phyloP scores from a whole-genome alignment of 2,888 invertebrate species.

The Apamea sordens region DNA sequence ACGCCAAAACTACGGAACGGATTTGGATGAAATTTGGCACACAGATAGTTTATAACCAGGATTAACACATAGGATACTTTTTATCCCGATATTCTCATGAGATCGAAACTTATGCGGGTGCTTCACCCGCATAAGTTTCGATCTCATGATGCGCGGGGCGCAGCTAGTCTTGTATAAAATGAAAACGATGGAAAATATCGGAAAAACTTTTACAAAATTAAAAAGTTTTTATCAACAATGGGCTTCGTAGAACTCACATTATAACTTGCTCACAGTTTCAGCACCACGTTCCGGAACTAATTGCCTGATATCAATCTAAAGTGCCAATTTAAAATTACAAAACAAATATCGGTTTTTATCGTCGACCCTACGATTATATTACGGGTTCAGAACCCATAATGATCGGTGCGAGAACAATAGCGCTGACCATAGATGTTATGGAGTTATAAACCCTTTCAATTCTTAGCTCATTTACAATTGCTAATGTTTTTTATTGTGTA shows the following conservation, averaged over 20 bases:
- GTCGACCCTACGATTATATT: conserved; percentile 44
- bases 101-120: no score
- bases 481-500: conserved; percentile 56
- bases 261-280: conserved; percentile 8
- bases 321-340: conserved; percentile 55
- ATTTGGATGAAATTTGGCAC: no score
- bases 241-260: neutral
- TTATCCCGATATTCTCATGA: no score
- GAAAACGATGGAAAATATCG: neutral
- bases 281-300: conserved; percentile 38
- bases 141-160: no score
- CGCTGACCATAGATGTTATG: conserved; percentile 48
- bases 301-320: conserved; percentile 54
- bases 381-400: conserved; percentile 56
- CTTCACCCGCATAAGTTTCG: no score
- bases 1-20: no score
- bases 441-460: conserved; percentile 55
- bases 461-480: conserved; percentile 62
- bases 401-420: conserved; percentile 61
- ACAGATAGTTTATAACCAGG: no score
- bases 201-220: neutral
- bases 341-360: conserved; percentile 51
- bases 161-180: neutral
- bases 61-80: no score
- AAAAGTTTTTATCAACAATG: neutral